Conservation (phyloP, 2,888 invertebrate species). For the Pinctada fucata region DNA sequence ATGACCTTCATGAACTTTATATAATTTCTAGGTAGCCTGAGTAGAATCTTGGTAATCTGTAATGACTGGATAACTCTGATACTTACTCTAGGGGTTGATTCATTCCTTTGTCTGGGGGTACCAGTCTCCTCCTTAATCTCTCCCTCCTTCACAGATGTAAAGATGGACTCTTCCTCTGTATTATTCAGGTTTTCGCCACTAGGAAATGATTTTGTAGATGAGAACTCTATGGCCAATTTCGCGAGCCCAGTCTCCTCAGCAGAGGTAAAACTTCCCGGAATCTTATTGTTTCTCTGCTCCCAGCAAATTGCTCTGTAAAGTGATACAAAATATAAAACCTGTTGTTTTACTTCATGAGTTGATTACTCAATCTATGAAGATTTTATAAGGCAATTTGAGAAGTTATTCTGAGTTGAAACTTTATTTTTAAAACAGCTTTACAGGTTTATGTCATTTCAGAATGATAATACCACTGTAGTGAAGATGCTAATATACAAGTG, state of each 20-base stretch:
- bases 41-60: too few species aligned
- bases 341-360: too few species aligned
- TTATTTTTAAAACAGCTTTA: too few species aligned
- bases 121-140: slow-evolving; percentile 23
- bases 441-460: too few species aligned
- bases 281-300: slow-evolving; percentile 38
- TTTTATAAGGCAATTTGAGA: too few species aligned
- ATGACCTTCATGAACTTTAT: too few species aligned
- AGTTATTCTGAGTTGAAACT: too few species aligned
- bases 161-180: slow-evolving; percentile 1
- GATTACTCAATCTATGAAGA: too few species aligned
- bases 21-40: too few species aligned
- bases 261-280: slow-evolving; percentile 43
- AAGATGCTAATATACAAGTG: too few species aligned
- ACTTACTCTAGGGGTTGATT: slow-evolving; percentile 53
- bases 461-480: too few species aligned
- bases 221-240: slow-evolving; percentile 50
- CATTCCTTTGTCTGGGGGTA: slow-evolving; percentile 41
- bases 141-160: not conserved
- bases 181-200: slow-evolving; percentile 22
- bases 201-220: slow-evolving; percentile 7
- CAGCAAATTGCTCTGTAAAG: slow-evolving; percentile 54
- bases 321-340: not conserved
- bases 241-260: slow-evolving; percentile 52
- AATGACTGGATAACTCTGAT: too few species aligned